Conservation (phyloP, 2,888 invertebrate species). For the Mythimna lalbum region DNA sequence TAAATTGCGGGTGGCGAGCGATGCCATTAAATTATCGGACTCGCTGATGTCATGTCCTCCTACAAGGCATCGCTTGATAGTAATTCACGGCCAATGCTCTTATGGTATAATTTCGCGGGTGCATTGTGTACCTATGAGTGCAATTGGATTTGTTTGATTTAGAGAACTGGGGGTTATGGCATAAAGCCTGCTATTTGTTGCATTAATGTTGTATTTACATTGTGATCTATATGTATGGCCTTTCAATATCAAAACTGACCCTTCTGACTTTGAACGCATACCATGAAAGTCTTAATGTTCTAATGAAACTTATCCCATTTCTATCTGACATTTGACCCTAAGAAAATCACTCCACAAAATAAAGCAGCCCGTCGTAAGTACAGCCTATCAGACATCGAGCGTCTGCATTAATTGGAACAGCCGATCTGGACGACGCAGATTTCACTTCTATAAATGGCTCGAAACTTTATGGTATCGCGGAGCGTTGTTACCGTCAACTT, state of each 20-base stretch:
- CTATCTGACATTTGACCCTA: constrained; percentile 46
- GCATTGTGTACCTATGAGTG: constrained; percentile 57
- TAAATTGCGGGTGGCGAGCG: constrained; percentile 81
- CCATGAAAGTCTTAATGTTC: background rate
- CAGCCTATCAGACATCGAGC: constrained; percentile 77
- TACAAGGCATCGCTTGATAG: constrained; percentile 65
- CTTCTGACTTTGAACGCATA: background rate
- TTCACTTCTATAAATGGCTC: constrained; percentile 88
- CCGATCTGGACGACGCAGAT: constrained; percentile 81
- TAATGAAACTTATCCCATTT: background rate
- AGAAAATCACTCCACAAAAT: constrained; percentile 54
- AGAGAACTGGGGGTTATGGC: constrained; percentile 16
- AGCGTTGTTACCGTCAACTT: constrained; percentile 85
- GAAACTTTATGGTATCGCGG: constrained; percentile 88
- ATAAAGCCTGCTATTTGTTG: background rate
- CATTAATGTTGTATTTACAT: background rate
- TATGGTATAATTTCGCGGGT: constrained; percentile 59
- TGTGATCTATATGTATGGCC: background rate
- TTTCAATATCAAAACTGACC: background rate
- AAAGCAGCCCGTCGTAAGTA: constrained; percentile 61
- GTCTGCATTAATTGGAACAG: constrained; percentile 87
- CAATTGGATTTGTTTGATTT: constrained; percentile 51
- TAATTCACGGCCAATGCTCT: constrained; percentile 70
- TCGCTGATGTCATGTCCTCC: constrained; percentile 71
- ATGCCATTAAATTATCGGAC: constrained; percentile 81